These are phyloP conservation scores for Drosophila miranda DNA, from an alignment of 1,140 invertebrate genomes.

Conservation along the genomic window DNA sequence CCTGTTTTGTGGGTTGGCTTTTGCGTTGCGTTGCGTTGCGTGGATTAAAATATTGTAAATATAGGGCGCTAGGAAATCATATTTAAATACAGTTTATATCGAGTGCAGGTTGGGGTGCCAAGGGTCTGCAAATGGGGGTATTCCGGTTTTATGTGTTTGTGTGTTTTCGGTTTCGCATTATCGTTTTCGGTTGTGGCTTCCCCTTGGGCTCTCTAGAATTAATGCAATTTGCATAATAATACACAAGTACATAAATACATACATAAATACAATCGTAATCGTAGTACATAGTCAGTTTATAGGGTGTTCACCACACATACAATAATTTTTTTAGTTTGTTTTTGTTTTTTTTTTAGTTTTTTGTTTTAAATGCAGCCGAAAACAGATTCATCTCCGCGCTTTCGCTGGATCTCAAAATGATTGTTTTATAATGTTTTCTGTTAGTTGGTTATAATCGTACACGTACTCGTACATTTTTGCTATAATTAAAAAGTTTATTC, in stretches of 20 bases:
- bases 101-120: slow-evolving; percentile 15
- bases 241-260: slow-evolving; percentile 68
- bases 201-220: slow-evolving; percentile 53
- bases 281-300: slow-evolving; percentile 73
- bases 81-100: not conserved
- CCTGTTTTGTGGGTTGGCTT: too few species aligned
- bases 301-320: slow-evolving; percentile 40
- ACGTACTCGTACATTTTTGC: slow-evolving; percentile 38
- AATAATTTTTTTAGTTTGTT: slow-evolving; percentile 28
- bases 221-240: slow-evolving; percentile 72
- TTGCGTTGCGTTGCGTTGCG: too few species aligned
- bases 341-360: not conserved
- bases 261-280: slow-evolving; percentile 76
- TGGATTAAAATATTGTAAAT: not conserved
- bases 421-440: slow-evolving; percentile 40
- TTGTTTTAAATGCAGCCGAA: slow-evolving; percentile 73
- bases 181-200: slow-evolving; percentile 14
- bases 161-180: not conserved
- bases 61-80: slow-evolving; percentile 3
- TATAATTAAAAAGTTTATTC: slow-evolving; percentile 65
- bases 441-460: slow-evolving; percentile 35
- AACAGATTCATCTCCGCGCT: slow-evolving; percentile 53
- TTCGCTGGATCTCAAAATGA: slow-evolving; percentile 49
- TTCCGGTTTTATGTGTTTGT: slow-evolving; percentile 6
- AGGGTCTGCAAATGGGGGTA: slow-evolving; percentile 13